Base-by-base conservation (phyloP, 2,888 invertebrate genomes). In the Lepidochrysops patricia region DNA sequence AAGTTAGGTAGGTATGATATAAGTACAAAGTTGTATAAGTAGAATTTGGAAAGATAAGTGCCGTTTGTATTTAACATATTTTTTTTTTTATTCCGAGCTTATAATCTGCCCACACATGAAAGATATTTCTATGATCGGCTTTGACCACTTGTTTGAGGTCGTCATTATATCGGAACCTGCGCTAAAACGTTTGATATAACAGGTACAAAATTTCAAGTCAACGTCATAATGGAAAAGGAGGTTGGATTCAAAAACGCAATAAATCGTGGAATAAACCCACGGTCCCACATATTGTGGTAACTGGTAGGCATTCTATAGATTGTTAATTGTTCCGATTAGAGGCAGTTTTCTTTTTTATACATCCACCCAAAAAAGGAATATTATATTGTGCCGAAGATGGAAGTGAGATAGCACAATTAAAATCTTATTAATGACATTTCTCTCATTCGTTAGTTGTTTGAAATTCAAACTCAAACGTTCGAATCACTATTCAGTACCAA, bases 21-120 rank as follows among this genome's bases (percentile, higher is more conserved):
- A n/a, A n/a, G n/a, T n/a, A n/a, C n/a, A n/a, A n/a, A n/a, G n/a
- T n/a, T n/a, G n/a, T n/a, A n/a, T n/a, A n/a, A n/a, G n/a, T n/a
- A n/a, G n/a, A n/a, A n/a, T n/a, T n/a, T n/a, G n/a, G n/a, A n/a
- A n/a, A n/a, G n/a, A n/a, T n/a, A n/a, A n/a, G n/a, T n/a, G n/a
- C n/a, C n/a, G n/a, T n/a, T 3, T 12, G 4, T 4, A 43, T 19
- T 19, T 9, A 9, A 43, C 19, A 43, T 7, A 19, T 19, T 7
- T 2, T 2, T 2, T 15, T 43, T 43, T 37, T 43, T 43, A n/a
- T 43, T 19, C 37, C 15, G 37, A 15, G 37, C 2, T 19, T 43
- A 43, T 43, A 43, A 43, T 43, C 43, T 9, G 43, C 43, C 43
- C 43, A 43, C 43, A 43, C 43, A 43, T 43, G 43, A 23, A 43